Percentiles rank a stretch among this genome's conserved stretches.
Evolutionary conservation across 2,113 vertebrate species (phyloP).

Genomic region (Eira barbara): DNA sequence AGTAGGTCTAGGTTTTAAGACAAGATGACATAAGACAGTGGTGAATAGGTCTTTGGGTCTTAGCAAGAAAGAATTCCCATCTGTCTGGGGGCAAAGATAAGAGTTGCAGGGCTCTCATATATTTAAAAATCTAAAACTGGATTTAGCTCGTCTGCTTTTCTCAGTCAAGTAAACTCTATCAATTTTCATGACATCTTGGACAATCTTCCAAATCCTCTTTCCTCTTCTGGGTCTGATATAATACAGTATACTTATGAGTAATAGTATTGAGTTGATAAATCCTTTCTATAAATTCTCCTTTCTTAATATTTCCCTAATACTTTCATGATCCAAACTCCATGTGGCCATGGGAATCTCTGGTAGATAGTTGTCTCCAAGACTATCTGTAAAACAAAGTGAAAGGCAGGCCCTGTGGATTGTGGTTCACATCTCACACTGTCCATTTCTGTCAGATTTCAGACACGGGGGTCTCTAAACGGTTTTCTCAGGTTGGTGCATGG

Average conservation of each 20-base stretch:
- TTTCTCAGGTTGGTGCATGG: background rate
- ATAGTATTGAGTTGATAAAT: conserved; percentile 55
- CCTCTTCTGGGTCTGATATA: conserved; percentile 52
- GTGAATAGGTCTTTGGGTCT: conserved; percentile 21
- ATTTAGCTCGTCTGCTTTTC: conserved; percentile 42
- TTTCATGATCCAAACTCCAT: conserved; percentile 10
- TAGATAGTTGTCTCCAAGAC: background rate
- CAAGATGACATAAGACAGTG: conserved; percentile 37
- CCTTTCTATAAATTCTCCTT: conserved; percentile 57
- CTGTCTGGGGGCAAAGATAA: conserved; percentile 57
- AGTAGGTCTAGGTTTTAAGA: background rate
- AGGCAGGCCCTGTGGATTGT: background rate
- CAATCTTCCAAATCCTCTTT: conserved; percentile 61
- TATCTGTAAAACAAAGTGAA: background rate
- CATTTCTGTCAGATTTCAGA: background rate
- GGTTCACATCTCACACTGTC: background rate
- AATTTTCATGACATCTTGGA: conserved; percentile 51
- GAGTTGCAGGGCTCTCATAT: conserved; percentile 15
- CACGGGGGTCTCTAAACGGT: background rate
- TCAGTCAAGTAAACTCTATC: conserved; percentile 62
- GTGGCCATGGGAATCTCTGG: conserved; percentile 21
- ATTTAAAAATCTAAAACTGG: conserved; percentile 58
- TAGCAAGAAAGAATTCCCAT: conserved; percentile 31
- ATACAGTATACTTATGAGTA: conserved; percentile 46
- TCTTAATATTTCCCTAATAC: conserved; percentile 40